A percentile compares a stretch with the other conserved stretches of the same genome.
Conservation (phyloP, 2,113 vertebrate species). For the Tamias sibiricus region DNA sequence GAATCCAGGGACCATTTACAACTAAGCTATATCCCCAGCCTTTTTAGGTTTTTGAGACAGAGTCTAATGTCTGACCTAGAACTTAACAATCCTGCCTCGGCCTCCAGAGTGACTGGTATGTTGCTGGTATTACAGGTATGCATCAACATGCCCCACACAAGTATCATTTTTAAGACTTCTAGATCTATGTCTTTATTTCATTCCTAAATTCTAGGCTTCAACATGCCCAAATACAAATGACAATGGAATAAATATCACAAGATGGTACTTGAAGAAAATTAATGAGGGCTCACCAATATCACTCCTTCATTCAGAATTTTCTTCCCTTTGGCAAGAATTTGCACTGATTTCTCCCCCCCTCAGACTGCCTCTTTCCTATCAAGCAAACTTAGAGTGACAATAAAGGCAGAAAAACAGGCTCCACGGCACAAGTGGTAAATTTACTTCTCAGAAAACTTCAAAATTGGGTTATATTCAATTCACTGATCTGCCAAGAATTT, state of each 20-base stretch:
- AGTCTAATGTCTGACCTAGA: neutral
- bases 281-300: neutral
- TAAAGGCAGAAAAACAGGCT: neutral
- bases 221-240: neutral
- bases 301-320: neutral
- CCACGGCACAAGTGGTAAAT: neutral
- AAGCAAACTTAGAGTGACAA: neutral
- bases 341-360: neutral
- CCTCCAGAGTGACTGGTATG: neutral
- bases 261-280: neutral
- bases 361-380: neutral
- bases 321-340: neutral
- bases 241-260: neutral
- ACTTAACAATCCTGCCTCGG: too few species aligned
- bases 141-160: too few species aligned
- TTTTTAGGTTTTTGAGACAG: neutral
- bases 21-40: too few species aligned
- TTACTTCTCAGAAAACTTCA: neutral
- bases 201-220: neutral
- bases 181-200: neutral
- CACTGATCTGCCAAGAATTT: neutral
- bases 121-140: too few species aligned
- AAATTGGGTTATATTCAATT: neutral
- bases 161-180: neutral
- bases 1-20: too few species aligned